Percentiles rank a stretch among this genome's conserved stretches.
Conservation (phyloP, 1,140 invertebrate species). For the Ephestia elutella region DNA sequence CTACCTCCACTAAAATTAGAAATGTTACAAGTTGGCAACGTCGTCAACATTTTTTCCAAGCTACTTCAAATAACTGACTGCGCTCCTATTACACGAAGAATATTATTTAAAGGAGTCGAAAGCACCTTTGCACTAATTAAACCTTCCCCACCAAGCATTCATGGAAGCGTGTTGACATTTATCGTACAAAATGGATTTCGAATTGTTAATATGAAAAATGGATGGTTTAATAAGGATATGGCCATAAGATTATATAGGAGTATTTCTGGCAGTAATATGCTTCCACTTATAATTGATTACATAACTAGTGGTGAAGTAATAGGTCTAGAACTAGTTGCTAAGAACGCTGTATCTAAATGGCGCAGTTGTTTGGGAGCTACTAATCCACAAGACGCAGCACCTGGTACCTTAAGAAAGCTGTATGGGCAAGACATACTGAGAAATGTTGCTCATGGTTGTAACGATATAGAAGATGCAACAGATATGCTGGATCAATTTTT, state of each 20-base stretch:
- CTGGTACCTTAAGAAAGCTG: slow-evolving; percentile 78
- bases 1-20: slow-evolving; percentile 45
- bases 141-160: slow-evolving; percentile 45
- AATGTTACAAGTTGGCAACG: slow-evolving; percentile 65
- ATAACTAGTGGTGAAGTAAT: slow-evolving; percentile 84
- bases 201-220: slow-evolving; percentile 64
- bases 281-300: slow-evolving; percentile 76
- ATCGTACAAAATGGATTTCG: slow-evolving; percentile 64
- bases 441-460: slow-evolving; percentile 80
- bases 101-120: slow-evolving; percentile 52
- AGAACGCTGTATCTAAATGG: slow-evolving; percentile 80
- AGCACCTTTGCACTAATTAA: slow-evolving; percentile 67
- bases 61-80: slow-evolving; percentile 53
- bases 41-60: slow-evolving; percentile 61
- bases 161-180: slow-evolving; percentile 64
- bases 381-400: slow-evolving; percentile 76
- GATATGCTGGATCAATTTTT: slow-evolving; percentile 80
- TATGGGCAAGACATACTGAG: slow-evolving; percentile 84
- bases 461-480: slow-evolving; percentile 73
- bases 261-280: slow-evolving; percentile 44
- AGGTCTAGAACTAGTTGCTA: slow-evolving; percentile 83
- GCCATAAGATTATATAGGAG: slow-evolving; percentile 49
- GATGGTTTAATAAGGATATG: slow-evolving; percentile 58
- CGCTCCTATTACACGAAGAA: slow-evolving; percentile 46
- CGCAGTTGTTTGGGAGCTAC: slow-evolving; percentile 79